Conservation (phyloP, 2,797 vertebrate species). For the Coendou prehensilis region DNA sequence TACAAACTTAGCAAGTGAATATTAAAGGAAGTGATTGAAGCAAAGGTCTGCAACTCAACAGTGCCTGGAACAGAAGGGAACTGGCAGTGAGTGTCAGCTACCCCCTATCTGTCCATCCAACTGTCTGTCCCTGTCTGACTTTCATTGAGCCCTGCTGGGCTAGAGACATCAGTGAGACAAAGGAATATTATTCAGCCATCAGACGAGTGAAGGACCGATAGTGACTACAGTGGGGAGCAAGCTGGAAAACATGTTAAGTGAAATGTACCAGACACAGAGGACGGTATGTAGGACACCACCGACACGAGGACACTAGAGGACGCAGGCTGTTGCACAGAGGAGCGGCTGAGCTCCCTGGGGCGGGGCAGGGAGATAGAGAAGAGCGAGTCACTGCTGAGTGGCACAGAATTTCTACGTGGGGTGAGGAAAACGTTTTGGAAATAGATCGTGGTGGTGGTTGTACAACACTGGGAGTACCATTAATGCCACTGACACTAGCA, state of each 20-base stretch:
- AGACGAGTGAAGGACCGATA: not conserved
- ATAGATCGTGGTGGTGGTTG: not conserved
- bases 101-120: not conserved
- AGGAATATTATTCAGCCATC: not conserved
- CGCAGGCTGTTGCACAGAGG: rapidly evolving
- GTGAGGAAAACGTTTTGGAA: not conserved
- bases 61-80: too few relatives aligned
- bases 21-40: too few relatives aligned
- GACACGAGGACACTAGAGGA: rapidly evolving
- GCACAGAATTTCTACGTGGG: not conserved
- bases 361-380: rapidly evolving
- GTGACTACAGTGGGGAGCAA: rapidly evolving
- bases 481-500: rapidly evolving
- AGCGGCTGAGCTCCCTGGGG: rapidly evolving
- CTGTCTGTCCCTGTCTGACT: not conserved
- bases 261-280: not conserved
- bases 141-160: not conserved
- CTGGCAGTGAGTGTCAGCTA: not conserved
- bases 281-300: rapidly evolving
- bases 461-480: rapidly evolving
- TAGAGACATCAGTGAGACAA: not conserved
- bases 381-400: rapidly evolving
- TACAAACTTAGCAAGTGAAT: not conserved
- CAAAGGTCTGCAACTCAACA: not conserved
- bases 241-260: not conserved